phyloP scores from a whole-genome alignment of 2,888 invertebrate species.

The Lydus trimaculatus region DNA sequence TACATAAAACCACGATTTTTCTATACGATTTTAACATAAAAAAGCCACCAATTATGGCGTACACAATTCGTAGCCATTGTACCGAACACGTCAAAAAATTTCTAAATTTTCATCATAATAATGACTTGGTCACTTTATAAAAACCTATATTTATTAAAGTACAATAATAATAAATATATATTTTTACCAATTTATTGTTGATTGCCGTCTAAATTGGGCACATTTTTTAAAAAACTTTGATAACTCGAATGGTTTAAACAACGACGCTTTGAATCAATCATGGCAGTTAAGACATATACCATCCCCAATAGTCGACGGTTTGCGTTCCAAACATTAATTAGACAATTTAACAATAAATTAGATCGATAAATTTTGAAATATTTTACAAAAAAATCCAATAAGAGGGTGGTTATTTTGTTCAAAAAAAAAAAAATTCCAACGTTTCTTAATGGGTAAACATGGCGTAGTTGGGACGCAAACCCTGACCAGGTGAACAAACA shows the following conservation, averaged over 20 bases:
- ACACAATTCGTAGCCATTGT: conserved; percentile 51
- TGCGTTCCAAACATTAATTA: background rate
- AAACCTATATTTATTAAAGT: conserved; percentile 34
- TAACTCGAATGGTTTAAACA: conserved; percentile 47
- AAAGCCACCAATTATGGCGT: conserved; percentile 37
- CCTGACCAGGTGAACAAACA: background rate
- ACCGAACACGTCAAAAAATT: conserved; percentile 49
- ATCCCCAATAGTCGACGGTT: background rate
- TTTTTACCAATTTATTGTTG: conserved; percentile 55
- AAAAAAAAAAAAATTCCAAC: background rate
- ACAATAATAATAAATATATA: conserved; percentile 31
- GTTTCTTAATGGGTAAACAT: conserved; percentile 6
- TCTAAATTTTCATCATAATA: conserved; percentile 42
- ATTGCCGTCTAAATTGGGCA: conserved; percentile 52
- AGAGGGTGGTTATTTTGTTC: background rate
- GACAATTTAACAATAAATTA: background rate
- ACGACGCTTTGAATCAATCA: conserved; percentile 62
- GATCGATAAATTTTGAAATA: background rate
- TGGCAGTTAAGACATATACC: conserved; percentile 49
- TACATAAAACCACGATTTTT: background rate
- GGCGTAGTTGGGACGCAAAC: conserved; percentile 17
- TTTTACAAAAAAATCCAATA: background rate
- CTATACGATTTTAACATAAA: conserved; percentile 15
- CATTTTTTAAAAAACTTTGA: conserved; percentile 55
- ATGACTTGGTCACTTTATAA: conserved; percentile 45